These are phyloP conservation scores for Cecropterus lyciades DNA, from an alignment of 1,140 invertebrate genomes.

Conservation along the genomic window DNA sequence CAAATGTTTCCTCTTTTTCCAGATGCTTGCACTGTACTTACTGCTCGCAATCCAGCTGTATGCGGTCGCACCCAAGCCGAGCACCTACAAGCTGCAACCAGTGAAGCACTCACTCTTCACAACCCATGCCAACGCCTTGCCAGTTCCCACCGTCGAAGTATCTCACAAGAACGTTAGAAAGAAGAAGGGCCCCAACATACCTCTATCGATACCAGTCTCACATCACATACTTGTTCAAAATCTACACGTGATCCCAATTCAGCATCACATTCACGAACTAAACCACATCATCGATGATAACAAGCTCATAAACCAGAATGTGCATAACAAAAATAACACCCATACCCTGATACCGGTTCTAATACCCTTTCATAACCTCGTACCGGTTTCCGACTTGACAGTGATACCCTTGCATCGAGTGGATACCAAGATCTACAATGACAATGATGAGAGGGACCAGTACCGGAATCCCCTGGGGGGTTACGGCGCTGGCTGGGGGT, in stretches of 20 bases:
- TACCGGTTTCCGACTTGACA: constrained; percentile 61
- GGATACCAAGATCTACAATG: constrained; percentile 47
- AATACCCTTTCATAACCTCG: constrained; percentile 55
- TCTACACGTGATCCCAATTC: constrained; percentile 61
- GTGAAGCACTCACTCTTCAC: constrained; percentile 11
- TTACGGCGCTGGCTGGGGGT: constrained; percentile 65
- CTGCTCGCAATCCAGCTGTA: constrained; percentile 34
- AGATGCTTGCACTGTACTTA: constrained; percentile 39
- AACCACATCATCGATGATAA: constrained; percentile 47
- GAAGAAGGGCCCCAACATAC: constrained; percentile 56
- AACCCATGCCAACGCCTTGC: constrained; percentile 22
- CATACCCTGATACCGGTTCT: constrained; percentile 55
- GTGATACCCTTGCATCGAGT: constrained; percentile 66
- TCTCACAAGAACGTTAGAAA: constrained; percentile 41
- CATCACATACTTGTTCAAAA: constrained; percentile 51
- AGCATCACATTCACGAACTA: constrained; percentile 39
- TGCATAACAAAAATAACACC: constrained; percentile 47
- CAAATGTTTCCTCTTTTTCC: constrained; percentile 31
- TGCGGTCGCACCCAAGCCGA: constrained; percentile 24
- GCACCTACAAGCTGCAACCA: constrained; percentile 16
- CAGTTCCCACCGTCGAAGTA: constrained; percentile 10
- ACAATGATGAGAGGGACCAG: constrained; percentile 52
- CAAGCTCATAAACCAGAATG: constrained; percentile 50
- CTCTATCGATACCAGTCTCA: constrained; percentile 44
- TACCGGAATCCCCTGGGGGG: constrained; percentile 67